phyloP scores from a whole-genome alignment of 2,888 invertebrate genomes.

The Norana najaformis region DNA sequence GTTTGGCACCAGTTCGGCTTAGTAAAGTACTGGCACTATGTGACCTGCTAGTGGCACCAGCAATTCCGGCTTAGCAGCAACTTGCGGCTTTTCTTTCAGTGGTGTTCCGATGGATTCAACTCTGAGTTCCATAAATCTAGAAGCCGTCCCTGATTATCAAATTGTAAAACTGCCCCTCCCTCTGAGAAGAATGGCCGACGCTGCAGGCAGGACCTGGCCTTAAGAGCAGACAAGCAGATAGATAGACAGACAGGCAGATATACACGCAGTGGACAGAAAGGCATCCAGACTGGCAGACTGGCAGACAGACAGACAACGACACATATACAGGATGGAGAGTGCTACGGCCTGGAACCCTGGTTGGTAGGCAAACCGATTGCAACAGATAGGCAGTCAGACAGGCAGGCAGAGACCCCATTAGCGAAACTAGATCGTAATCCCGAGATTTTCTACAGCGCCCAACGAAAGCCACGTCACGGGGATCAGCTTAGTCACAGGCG shows the following conservation, averaged over 20 bases:
- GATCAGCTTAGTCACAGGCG: no score
- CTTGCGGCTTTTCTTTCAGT: not conserved
- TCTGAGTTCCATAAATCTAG: not conserved
- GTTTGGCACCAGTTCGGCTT: not conserved
- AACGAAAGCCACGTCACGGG: no score
- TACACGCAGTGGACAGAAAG: no score
- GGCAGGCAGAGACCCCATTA: not conserved
- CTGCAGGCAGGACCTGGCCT: not conserved
- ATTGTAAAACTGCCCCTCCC: not conserved
- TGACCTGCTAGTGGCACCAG: not conserved
- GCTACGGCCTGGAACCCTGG: no score
- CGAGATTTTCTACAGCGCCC: no score
- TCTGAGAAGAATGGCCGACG: not conserved
- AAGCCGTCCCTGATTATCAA: not conserved
- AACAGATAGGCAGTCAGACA: not conserved
- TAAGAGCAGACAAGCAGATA: not conserved
- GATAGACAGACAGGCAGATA: no score
- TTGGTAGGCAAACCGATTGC: no score
- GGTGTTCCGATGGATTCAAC: not conserved
- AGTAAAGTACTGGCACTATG: not conserved
- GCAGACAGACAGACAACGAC: no score
- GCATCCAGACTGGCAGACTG: not conserved
- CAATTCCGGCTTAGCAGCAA: not conserved
- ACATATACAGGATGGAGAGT: no score
- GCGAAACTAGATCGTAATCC: no score